Base-by-base conservation (phyloP, 2,888 invertebrate species). In the Hoplodrina blanda region DNA sequence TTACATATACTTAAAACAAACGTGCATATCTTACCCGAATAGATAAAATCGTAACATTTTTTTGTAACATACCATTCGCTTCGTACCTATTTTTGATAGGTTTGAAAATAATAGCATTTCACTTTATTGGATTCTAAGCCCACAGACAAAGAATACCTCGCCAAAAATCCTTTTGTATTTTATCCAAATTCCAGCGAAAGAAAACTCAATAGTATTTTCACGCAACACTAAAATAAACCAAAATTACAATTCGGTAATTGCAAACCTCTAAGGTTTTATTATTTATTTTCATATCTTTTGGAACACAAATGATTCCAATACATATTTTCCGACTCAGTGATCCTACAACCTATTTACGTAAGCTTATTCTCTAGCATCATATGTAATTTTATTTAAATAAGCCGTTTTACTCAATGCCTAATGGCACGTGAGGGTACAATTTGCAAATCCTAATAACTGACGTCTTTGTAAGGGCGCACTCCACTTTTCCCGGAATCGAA, bases 381-480 rank as follows among this genome's bases (percentile, higher is more conserved):
- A 79, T 62, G 76, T 74, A 86, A 83, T 76, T 81, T 85, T 78
- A 77, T 80, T 83, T 81, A 80, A 84, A 82, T 85, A 83, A 75
- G 75, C 74, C 71, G 44, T 74, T 83, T 80, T 79, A 75, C 79
- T 75, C 67, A 71, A 76, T 76, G 69, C 69, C 61, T 74, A 83
- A 83, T 69, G 77, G 77, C 57, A 79, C 84, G 71, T 63, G 69
- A 60, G 82, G 81, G 83, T 72, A 68, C 77, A 75, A 81, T 87
- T 85, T 76, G 65, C 73, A 84, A 84, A 83, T 82, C 84, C 77
- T 85, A 84, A 84, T 85, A 85, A 81, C 79, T 83, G 85, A 85
- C 81, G 78, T 81, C 78, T 84, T 37, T 80, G 77, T 80, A 76
- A 78, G 80, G 78, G 71, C 81, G 69, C 76, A 86, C 82, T 87